Conservation (phyloP, 2,888 invertebrate species). For the Dryobota labecula region DNA sequence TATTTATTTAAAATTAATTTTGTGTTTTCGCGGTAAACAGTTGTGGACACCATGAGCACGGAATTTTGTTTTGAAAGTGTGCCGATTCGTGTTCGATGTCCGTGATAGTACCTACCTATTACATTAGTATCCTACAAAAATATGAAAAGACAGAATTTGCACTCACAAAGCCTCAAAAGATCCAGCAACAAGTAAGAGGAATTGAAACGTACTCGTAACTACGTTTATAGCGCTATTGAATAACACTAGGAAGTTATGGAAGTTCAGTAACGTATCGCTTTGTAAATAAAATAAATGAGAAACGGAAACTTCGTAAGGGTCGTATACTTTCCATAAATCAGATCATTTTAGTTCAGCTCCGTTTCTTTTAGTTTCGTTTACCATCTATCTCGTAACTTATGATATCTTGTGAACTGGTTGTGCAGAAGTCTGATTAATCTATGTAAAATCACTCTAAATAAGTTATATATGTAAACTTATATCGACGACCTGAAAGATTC, state of each 20-base stretch:
- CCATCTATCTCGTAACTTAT: not conserved
- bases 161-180: too few species aligned
- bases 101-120: too few species aligned
- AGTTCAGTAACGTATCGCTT: conserved; percentile 28
- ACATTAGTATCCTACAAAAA: too few species aligned
- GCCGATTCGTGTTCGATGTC: too few species aligned
- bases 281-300: conserved; percentile 28
- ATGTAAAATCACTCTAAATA: conserved; percentile 4
- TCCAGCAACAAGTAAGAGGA: too few species aligned
- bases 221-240: conserved; percentile 17
- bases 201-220: conserved; percentile 9
- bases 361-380: conserved; percentile 23
- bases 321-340: conserved; percentile 34
- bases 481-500: not conserved
- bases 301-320: conserved; percentile 1
- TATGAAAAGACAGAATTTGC: too few species aligned
- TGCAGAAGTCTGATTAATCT: not conserved
- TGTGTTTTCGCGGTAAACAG: too few species aligned
- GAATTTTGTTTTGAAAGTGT: too few species aligned
- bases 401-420: not conserved
- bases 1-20: too few species aligned
- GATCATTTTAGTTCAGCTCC: conserved; percentile 15
- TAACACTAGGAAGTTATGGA: conserved; percentile 23
- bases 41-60: too few species aligned
- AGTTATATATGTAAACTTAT: not conserved